Base-by-base conservation (phyloP, 2,888 invertebrate species). In the Ichneumoninae sp. region DNA sequence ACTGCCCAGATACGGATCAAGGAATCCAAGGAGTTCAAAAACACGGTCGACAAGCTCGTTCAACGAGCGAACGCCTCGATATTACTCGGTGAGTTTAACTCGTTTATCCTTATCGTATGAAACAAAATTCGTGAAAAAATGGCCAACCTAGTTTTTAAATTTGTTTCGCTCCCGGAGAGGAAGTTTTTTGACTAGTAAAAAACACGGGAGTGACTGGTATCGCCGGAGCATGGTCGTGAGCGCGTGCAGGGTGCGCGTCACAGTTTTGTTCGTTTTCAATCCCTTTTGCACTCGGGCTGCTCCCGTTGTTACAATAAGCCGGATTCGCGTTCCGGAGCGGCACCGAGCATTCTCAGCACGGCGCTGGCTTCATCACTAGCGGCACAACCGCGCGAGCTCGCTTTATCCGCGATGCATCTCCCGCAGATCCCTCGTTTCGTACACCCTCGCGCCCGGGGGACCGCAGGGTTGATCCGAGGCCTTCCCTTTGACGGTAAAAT, bases 1-100 rank as follows among this genome's bases (percentile, higher is more conserved):
- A 96, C 97, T 89, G 97, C 98, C 83, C 97, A 97, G 95, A 96
- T 99, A 91, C 96, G 98, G 92, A 97, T 99, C 92, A 98, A 98
- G 92, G 99, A 99, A 94, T 99, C 98, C 95, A 98, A 98, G 94
- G 99, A 99, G 94, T 99, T 99, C 94, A 99, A 99, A 98, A 98
- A 98, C 93, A 98, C 98, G 60, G 99, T 99, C 85, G 99, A 99
- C 95, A 99, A 99, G 94, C 95, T 99, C 94, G 97, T 99, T 89
- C 98, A 99, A 95, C 96, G 98, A 93, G 98, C 99, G 86, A 99
- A 99, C 94, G 97, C 98, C 65, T 98, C 99, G 22, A 95, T 99
- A 87, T 96, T 99, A 87, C 96, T 97, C 89, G 97, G 93, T 94
- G 85, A 90, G 91, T 33, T 10, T 10, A 1, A 47, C 4, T 19